Evolutionary conservation across 2,888 invertebrate species (phyloP).

Genomic region (Polymixis flavicincta): DNA sequence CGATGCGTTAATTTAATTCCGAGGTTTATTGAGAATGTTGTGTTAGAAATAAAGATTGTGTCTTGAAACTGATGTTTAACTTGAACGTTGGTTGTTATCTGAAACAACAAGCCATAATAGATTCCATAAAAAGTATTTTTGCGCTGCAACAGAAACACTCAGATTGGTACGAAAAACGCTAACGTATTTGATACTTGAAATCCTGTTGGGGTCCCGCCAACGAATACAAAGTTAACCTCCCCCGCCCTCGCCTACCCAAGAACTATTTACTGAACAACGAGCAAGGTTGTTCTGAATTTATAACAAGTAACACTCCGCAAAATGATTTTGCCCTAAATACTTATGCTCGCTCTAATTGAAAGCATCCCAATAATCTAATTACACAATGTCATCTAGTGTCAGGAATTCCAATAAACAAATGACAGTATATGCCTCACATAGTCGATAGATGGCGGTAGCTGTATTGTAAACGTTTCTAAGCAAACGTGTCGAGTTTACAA

Average conservation of each 20-base stretch:
- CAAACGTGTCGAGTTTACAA: constrained; percentile 21
- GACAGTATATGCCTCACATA: constrained; percentile 9
- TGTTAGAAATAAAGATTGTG: constrained; percentile 86
- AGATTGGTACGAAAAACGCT: background rate
- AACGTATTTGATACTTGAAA: constrained; percentile 11
- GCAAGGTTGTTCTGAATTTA: constrained; percentile 38
- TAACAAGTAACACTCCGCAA: constrained; percentile 27
- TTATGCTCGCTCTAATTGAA: constrained; percentile 52
- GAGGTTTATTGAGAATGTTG: constrained; percentile 78
- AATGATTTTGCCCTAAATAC: constrained; percentile 57
- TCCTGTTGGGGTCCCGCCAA: background rate
- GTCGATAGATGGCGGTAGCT: constrained; percentile 59
- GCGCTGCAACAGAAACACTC: background rate
- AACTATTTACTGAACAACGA: constrained; percentile 9
- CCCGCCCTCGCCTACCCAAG: background rate
- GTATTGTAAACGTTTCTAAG: constrained; percentile 21
- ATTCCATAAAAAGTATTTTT: background rate
- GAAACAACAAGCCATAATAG: background rate
- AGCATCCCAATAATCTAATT: constrained; percentile 49
- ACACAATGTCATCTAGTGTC: constrained; percentile 58
- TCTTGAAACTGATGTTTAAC: constrained; percentile 69
- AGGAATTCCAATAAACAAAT: constrained; percentile 28
- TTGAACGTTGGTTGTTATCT: constrained; percentile 7
- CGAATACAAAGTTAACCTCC: background rate
- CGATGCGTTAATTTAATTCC: constrained; percentile 73